Conservation (phyloP, 2,113 vertebrate genomes). For the Tonatia bakeri region DNA sequence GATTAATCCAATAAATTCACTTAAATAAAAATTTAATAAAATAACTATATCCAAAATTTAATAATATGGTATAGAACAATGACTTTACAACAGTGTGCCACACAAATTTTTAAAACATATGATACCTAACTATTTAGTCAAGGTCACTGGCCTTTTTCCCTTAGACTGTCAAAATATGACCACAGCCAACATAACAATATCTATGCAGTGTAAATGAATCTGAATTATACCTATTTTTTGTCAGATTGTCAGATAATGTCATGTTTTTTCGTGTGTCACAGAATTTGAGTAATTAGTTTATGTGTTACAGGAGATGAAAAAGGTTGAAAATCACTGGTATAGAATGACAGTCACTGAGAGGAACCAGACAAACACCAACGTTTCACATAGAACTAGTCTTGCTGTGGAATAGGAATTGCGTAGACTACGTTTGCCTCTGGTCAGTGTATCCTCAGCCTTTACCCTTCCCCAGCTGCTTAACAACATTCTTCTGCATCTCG, state of each 20-base stretch:
- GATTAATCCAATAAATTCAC: not conserved
- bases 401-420: not conserved
- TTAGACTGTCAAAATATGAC: not conserved
- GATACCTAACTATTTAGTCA: not conserved
- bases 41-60: not conserved
- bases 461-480: not conserved
- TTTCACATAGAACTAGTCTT: not conserved
- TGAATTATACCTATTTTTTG: not conserved
- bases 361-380: not conserved
- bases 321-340: not conserved
- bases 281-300: not conserved
- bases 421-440: not conserved
- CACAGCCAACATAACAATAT: not conserved
- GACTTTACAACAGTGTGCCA: not conserved
- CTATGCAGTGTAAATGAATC: not conserved
- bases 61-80: not conserved
- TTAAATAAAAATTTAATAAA: not conserved
- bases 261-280: not conserved
- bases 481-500: too few relatives aligned
- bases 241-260: not conserved
- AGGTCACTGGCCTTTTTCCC: not conserved
- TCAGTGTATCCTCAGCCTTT: fast-evolving
- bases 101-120: not conserved
- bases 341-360: not conserved
- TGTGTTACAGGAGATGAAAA: not conserved